phyloP scores from a whole-genome alignment of 2,797 vertebrate genomes.

The Bovichtus diacanthus region DNA sequence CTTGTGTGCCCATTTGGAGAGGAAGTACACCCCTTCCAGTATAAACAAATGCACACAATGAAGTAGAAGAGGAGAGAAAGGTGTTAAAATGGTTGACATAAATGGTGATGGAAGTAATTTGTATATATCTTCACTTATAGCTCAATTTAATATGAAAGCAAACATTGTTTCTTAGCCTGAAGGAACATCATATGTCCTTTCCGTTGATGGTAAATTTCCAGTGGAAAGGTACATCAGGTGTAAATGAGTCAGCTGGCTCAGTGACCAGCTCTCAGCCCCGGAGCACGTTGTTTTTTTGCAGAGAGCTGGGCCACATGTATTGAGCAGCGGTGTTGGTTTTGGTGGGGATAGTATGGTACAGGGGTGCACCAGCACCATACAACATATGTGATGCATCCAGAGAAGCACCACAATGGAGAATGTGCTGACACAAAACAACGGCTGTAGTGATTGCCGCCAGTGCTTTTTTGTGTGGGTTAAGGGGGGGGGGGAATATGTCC shows the following conservation, averaged over 20 bases:
- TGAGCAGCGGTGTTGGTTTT: constrained; percentile 45
- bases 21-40: not conserved
- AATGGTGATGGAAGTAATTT: not conserved
- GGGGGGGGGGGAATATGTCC: constrained; percentile 58
- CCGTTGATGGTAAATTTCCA: not conserved
- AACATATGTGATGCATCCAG: constrained; percentile 74
- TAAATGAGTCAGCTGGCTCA: not conserved
- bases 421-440: constrained; percentile 76
- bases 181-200: not conserved
- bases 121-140: not conserved
- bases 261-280: not conserved
- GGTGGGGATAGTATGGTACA: constrained; percentile 32
- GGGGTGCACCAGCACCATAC: constrained; percentile 17
- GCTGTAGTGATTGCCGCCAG: constrained; percentile 53
- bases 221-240: constrained; percentile 1
- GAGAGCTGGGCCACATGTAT: not conserved
- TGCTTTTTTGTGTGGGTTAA: constrained; percentile 65
- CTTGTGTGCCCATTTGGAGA: constrained; percentile 10
- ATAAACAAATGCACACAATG: not conserved
- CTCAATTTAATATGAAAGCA: not conserved
- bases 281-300: constrained; percentile 9
- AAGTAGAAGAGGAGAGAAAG: not conserved
- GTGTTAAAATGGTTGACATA: not conserved
- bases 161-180: not conserved
- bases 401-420: constrained; percentile 70